Conservation (phyloP, 1,140 invertebrate species). For the Brevipalpus yothersi region DNA sequence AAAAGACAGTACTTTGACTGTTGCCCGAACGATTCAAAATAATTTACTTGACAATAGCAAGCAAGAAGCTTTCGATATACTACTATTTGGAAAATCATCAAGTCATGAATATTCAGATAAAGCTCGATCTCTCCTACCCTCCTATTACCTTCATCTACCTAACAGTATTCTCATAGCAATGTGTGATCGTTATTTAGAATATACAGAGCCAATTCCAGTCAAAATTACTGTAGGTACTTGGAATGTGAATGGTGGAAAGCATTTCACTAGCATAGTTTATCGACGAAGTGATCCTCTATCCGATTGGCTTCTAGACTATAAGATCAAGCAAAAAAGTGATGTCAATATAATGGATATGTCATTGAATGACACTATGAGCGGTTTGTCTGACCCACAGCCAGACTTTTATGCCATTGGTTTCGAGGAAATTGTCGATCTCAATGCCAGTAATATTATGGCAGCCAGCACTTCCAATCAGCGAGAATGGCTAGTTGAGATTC, state of each 20-base stretch:
- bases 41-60: slow-evolving; percentile 92
- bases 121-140: slow-evolving; percentile 59
- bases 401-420: slow-evolving; percentile 96
- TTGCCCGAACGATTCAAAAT: slow-evolving; percentile 92
- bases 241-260: slow-evolving; percentile 97
- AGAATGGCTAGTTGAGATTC: slow-evolving; percentile 79
- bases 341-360: slow-evolving; percentile 8
- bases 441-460: slow-evolving; percentile 92
- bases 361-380: slow-evolving; percentile 15
- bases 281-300: slow-evolving; percentile 62
- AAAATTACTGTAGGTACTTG: slow-evolving; percentile 80
- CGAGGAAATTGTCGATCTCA: slow-evolving; percentile 97
- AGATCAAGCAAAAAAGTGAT: neutral
- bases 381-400: slow-evolving; percentile 25
- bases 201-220: slow-evolving; percentile 40
- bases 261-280: slow-evolving; percentile 86
- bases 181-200: slow-evolving; percentile 47
- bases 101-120: slow-evolving; percentile 72
- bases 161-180: slow-evolving; percentile 34
- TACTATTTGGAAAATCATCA: slow-evolving; percentile 68
- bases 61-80: slow-evolving; percentile 92
- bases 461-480: slow-evolving; percentile 84
- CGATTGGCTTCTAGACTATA: slow-evolving; percentile 78
- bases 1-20: slow-evolving; percentile 88
- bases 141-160: slow-evolving; percentile 61